Evolutionary conservation across 1,140 invertebrate genomes (phyloP).

Genomic region (Aplysia californica): DNA sequence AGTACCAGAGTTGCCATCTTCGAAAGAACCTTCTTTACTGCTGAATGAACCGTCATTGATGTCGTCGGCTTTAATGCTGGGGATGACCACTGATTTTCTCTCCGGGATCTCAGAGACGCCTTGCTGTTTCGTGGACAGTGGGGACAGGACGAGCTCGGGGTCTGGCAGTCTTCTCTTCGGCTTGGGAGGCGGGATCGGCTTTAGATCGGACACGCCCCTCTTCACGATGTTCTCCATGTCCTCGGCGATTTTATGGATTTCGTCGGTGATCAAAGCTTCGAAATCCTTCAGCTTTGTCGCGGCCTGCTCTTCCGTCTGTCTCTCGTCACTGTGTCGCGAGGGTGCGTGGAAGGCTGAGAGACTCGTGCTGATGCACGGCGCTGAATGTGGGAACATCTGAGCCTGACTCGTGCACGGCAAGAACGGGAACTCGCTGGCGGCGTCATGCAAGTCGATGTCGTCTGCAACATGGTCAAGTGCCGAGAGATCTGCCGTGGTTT

Average conservation of each 20-base stretch:
- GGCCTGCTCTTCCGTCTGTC: neutral
- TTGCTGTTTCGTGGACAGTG: constrained; percentile 31
- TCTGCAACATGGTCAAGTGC: neutral
- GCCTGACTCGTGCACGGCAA: constrained; percentile 35
- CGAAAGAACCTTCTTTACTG: constrained; percentile 2
- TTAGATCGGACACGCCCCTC: constrained; percentile 33
- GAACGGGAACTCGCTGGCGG: constrained; percentile 2
- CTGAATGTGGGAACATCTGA: neutral
- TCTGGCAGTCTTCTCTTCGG: constrained; percentile 55
- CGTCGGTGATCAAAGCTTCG: constrained; percentile 32
- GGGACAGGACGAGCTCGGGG: constrained; percentile 49
- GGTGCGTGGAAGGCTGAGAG: neutral
- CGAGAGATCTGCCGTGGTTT: neutral
- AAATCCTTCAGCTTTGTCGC: constrained; percentile 3
- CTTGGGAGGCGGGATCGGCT: constrained; percentile 45
- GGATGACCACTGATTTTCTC: neutral
- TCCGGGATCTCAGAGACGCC: neutral
- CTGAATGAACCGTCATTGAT: neutral
- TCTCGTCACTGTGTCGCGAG: neutral
- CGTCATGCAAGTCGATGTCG: constrained; percentile 9
- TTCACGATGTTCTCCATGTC: constrained; percentile 41
- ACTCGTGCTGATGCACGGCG: constrained; percentile 1
- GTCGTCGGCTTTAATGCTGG: constrained; percentile 10
- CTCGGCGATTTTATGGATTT: constrained; percentile 39
- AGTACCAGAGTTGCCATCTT: neutral